Evolutionary conservation across 2,113 vertebrate species (phyloP).

Genomic region (Chunga burmeisteri): DNA sequence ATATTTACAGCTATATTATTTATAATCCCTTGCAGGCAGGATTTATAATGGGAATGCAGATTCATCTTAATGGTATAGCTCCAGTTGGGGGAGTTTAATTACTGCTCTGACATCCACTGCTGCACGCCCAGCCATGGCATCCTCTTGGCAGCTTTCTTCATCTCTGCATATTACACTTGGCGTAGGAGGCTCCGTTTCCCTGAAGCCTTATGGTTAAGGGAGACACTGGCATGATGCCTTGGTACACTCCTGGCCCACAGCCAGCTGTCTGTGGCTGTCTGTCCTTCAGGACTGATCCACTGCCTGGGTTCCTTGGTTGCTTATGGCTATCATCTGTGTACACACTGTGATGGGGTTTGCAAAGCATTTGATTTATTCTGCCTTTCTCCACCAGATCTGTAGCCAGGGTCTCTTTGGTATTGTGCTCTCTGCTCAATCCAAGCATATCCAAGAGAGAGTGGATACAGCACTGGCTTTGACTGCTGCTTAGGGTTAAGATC

Average conservation of each 20-base stretch:
- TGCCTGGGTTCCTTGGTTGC: neutral
- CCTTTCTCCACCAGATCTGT: neutral
- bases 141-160: neutral
- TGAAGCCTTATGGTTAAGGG: neutral
- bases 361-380: neutral
- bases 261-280: neutral
- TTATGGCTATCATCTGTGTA: neutral
- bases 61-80: neutral
- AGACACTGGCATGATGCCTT: neutral
- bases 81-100: constrained; percentile 5
- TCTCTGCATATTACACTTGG: neutral
- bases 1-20: constrained; percentile 27
- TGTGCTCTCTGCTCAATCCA: neutral
- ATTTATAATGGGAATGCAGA: neutral
- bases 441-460: neutral
- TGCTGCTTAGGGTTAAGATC: neutral
- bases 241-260: neutral
- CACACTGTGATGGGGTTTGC: neutral
- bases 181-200: constrained; percentile 40
- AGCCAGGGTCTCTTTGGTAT: neutral
- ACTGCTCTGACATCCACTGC: constrained; percentile 1
- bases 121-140: constrained; percentile 34
- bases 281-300: neutral
- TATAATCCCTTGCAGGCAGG: neutral
- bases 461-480: neutral